Conservation (phyloP, 2,797 vertebrate genomes). For the Semotilus atromaculatus region DNA sequence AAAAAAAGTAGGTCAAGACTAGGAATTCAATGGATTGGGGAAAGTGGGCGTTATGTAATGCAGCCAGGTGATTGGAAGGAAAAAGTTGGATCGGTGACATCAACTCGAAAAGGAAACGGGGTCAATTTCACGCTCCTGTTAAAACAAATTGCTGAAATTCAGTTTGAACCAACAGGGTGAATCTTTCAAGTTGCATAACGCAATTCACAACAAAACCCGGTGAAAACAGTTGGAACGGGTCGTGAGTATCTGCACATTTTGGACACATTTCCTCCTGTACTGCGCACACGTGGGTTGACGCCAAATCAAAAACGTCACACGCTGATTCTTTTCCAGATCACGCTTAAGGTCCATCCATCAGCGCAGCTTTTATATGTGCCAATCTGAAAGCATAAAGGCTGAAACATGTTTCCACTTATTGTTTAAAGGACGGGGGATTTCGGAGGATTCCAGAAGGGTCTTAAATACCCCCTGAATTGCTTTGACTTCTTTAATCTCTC, state of each 20-base stretch:
- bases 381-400: conserved; percentile 52
- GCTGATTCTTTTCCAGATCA: conserved; percentile 41
- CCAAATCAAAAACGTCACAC: conserved; percentile 2
- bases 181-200: conserved; percentile 7
- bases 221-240: not conserved
- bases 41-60: not conserved
- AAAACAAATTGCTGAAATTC: conserved; percentile 9
- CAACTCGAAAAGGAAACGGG: not conserved
- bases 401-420: conserved; percentile 64
- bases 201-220: not conserved
- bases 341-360: conserved; percentile 51
- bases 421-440: conserved; percentile 58
- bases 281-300: not conserved
- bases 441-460: conserved; percentile 61
- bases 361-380: conserved; percentile 56
- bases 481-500: conserved; percentile 53
- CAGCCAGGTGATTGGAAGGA: not conserved
- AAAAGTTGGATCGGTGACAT: not conserved
- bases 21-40: not conserved
- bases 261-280: not conserved
- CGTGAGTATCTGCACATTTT: not conserved
- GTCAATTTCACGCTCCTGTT: conserved; percentile 2
- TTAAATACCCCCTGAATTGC: conserved; percentile 58
- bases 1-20: not conserved
- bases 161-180: not conserved